Evolutionary conservation across 2,797 vertebrate species (phyloP).

Genomic region (Cyclura pinguis): DNA sequence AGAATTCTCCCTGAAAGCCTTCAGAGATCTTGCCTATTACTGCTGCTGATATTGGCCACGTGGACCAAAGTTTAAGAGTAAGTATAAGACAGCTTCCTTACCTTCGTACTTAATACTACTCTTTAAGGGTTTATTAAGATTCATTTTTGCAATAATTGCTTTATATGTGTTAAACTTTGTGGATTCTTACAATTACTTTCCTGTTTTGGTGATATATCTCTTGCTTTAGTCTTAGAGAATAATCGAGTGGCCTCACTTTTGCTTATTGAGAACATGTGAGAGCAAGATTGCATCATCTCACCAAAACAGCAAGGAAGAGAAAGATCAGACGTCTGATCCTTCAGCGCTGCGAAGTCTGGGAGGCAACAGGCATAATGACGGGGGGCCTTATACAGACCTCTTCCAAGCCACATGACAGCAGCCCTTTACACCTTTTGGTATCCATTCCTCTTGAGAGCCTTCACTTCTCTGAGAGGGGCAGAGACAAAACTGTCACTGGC

Average conservation of each 20-base stretch:
- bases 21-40: too few species aligned
- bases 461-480: too few species aligned
- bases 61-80: too few species aligned
- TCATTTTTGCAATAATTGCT: constrained; percentile 39
- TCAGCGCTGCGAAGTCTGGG: too few species aligned
- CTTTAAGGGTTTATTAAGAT: not conserved
- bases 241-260: not conserved
- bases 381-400: not conserved
- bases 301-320: not conserved
- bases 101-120: too few species aligned
- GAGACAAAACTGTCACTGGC: too few species aligned
- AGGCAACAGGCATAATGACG: too few species aligned
- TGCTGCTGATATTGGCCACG: too few species aligned
- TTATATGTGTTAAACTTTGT: constrained; percentile 25
- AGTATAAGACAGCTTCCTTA: too few species aligned
- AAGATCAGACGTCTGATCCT: not conserved
- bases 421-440: too few species aligned
- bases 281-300: not conserved
- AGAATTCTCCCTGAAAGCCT: too few species aligned
- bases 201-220: not conserved
- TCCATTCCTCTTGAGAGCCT: not conserved
- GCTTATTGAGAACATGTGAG: not conserved
- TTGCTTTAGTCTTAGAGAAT: not conserved
- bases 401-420: not conserved
- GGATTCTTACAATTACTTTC: constrained; percentile 26